Evolutionary conservation across 2,113 vertebrate species (phyloP).

Genomic region (Eidolon helvum): DNA sequence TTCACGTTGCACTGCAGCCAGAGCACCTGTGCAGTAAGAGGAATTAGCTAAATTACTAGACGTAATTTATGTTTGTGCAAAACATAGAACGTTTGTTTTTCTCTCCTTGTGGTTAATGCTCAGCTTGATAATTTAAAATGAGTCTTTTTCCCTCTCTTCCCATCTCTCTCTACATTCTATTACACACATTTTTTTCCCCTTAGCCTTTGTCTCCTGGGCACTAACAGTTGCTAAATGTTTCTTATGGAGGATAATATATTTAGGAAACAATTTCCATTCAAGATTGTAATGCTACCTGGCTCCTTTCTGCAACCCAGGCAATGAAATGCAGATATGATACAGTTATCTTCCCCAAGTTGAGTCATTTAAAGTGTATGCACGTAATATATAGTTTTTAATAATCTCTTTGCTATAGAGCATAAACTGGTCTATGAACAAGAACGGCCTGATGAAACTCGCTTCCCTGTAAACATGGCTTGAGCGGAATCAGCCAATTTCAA

Average conservation of each 20-base stretch:
- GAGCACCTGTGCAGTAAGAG: conserved; percentile 78
- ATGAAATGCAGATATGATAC: conserved; percentile 77
- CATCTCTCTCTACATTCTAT: conserved; percentile 33
- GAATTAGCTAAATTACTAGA: conserved; percentile 81
- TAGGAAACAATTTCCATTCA: conserved; percentile 80
- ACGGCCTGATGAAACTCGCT: conserved; percentile 78
- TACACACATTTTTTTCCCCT: conserved; percentile 63
- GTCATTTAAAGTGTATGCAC: conserved; percentile 76
- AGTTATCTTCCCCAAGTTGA: conserved; percentile 79
- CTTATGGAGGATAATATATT: conserved; percentile 81
- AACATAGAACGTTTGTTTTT: conserved; percentile 81
- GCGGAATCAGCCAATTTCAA: conserved; percentile 85
- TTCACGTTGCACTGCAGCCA: conserved; percentile 60
- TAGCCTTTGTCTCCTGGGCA: conserved; percentile 77
- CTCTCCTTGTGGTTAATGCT: conserved; percentile 83
- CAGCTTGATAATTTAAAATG: conserved; percentile 82
- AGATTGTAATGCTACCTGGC: conserved; percentile 77
- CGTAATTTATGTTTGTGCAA: conserved; percentile 81
- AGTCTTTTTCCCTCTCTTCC: conserved; percentile 46
- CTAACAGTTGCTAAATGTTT: conserved; percentile 82
- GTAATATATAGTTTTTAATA: conserved; percentile 83
- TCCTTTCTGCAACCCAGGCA: conserved; percentile 67
- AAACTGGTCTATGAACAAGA: conserved; percentile 79
- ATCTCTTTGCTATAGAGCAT: conserved; percentile 79
- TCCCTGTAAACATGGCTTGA: conserved; percentile 79